phyloP scores from a whole-genome alignment of 2,888 invertebrate species.

The Melanargia galathea region DNA sequence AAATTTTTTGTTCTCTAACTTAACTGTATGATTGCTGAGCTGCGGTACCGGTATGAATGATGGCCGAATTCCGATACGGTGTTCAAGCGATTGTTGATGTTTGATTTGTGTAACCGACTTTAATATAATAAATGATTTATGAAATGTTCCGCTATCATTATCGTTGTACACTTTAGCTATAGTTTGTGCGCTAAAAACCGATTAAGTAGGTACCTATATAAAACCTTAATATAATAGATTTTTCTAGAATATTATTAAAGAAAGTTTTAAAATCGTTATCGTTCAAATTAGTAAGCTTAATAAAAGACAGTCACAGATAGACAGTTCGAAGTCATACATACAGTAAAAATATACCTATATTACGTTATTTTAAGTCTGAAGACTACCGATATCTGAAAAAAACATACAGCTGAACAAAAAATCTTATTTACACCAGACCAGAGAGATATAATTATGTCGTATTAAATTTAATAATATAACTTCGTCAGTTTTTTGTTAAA shows the following conservation, averaged over 20 bases:
- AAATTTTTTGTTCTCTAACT: neutral
- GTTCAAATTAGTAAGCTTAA: too few species aligned
- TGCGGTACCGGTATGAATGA: slow-evolving; percentile 12
- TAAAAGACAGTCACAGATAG: too few species aligned
- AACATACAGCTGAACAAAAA: neutral
- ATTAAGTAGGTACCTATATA: neutral
- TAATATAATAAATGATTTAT: slow-evolving; percentile 27
- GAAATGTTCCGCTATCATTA: slow-evolving; percentile 16
- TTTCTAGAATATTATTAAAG: neutral
- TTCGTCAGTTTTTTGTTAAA: slow-evolving; percentile 9
- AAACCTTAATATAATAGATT: neutral
- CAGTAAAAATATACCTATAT: too few species aligned
- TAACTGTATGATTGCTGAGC: neutral
- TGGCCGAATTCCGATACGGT: slow-evolving; percentile 34
- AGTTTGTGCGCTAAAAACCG: neutral
- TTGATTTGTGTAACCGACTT: slow-evolving; percentile 34
- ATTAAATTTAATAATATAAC: slow-evolving; percentile 14
- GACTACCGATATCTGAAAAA: neutral
- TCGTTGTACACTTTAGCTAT: neutral
- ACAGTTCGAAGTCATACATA: too few species aligned
- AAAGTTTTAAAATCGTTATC: too few species aligned
- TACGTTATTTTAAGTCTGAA: neutral
- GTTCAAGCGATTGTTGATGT: slow-evolving; percentile 29
- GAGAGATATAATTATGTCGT: neutral
- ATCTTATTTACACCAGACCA: neutral